Evolutionary conservation across 2,888 invertebrate genomes (phyloP).

Genomic region (Agrilus mali): DNA sequence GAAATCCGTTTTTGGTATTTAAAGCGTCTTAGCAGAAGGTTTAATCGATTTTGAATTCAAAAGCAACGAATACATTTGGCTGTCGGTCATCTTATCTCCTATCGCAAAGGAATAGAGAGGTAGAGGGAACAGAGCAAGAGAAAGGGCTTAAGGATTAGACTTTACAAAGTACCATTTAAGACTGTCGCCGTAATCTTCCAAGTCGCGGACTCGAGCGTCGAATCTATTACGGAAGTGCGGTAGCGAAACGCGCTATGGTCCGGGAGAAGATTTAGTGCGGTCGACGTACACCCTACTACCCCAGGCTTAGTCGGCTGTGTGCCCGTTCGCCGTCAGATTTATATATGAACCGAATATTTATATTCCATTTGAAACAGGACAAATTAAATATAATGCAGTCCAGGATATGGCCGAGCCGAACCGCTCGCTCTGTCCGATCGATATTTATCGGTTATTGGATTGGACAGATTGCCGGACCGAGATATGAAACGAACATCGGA

Average conservation of each 20-base stretch:
- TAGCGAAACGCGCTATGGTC: conserved; percentile 3
- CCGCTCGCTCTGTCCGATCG: conserved; percentile 1
- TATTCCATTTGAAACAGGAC: conserved; percentile 26
- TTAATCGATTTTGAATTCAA: too few relatives aligned
- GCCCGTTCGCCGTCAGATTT: conserved; percentile 21
- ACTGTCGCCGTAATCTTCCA: conserved; percentile 10
- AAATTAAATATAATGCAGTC: conserved; percentile 28
- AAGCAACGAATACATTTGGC: too few relatives aligned
- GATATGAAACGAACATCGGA: conserved; percentile 15
- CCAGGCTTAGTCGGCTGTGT: conserved; percentile 6
- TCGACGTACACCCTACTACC: conserved; percentile 6
- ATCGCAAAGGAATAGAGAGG: too few relatives aligned
- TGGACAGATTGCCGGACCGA: conserved; percentile 14
- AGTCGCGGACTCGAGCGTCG: conserved; percentile 7
- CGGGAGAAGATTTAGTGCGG: conserved; percentile 8
- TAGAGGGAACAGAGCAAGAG: too few relatives aligned
- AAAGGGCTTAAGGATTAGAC: conserved; percentile 19
- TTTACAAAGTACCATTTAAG: conserved; percentile 27
- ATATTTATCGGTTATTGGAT: too few relatives aligned
- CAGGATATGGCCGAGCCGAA: conserved; percentile 4
- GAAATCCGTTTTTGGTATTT: too few relatives aligned
- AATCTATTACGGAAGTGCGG: conserved; percentile 9
- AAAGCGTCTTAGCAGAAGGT: too few relatives aligned
- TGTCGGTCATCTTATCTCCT: too few relatives aligned
- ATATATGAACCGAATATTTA: conserved; percentile 30